Conservation (phyloP, 2,888 invertebrate genomes). For the Calephelis perditalis region DNA sequence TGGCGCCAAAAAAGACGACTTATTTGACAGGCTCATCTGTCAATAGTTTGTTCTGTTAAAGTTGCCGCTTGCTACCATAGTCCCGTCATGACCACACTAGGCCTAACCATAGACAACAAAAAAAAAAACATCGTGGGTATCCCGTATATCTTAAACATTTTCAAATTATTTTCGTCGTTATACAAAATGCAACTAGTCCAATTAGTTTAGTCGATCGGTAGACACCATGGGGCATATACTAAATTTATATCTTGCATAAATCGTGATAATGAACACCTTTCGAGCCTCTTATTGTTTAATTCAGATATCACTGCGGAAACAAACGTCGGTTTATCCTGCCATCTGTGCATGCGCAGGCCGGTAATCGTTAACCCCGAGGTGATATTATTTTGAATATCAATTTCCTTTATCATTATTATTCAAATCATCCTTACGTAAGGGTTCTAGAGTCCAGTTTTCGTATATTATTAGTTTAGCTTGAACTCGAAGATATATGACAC, state of each 20-base stretch:
- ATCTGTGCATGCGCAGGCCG: slow-evolving; percentile 75
- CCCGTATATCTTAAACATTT: too few relatives aligned
- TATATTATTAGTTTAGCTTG: slow-evolving; percentile 46
- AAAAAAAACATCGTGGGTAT: too few relatives aligned
- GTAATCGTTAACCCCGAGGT: slow-evolving; percentile 78
- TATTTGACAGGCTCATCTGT: too few relatives aligned
- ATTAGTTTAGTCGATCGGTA: slow-evolving; percentile 24
- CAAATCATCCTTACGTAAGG: slow-evolving; percentile 58
- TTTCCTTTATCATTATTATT: slow-evolving; percentile 71
- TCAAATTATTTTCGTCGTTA: background rate
- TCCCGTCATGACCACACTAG: too few relatives aligned
- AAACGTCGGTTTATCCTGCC: slow-evolving; percentile 76
- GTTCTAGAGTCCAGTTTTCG: slow-evolving; percentile 65
- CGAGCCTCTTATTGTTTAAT: slow-evolving; percentile 74
- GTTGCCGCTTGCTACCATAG: too few relatives aligned
- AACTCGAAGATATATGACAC: slow-evolving; percentile 73
- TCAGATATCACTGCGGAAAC: slow-evolving; percentile 79
- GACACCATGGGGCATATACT: slow-evolving; percentile 29
- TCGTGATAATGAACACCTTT: slow-evolving; percentile 78
- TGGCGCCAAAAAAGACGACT: too few relatives aligned
- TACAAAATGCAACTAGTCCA: slow-evolving; percentile 10
- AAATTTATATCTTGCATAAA: slow-evolving; percentile 74
- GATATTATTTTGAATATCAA: slow-evolving; percentile 77
- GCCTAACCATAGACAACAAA: too few relatives aligned
- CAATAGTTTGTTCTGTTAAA: too few relatives aligned